Evolutionary conservation across 2,113 vertebrate genomes (phyloP).

Genomic region (Heterochromis multidens): DNA sequence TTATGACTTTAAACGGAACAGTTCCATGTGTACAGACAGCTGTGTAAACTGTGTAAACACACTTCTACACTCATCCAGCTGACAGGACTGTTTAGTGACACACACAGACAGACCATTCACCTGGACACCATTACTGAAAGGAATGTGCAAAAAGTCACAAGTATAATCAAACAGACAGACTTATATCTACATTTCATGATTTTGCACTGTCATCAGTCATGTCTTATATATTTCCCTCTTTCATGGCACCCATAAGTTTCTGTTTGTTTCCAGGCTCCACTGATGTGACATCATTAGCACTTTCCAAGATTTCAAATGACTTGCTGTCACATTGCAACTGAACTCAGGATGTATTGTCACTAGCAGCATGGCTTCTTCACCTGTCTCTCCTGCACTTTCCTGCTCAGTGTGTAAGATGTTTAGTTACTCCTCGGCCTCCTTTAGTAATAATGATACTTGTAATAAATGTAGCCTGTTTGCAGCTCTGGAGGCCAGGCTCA

Average conservation of each 20-base stretch:
- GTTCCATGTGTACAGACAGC: not conserved
- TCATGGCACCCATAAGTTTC: not conserved
- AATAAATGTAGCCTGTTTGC: too few species aligned
- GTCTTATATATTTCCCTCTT: not conserved
- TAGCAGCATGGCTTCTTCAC: too few species aligned
- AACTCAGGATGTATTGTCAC: not conserved
- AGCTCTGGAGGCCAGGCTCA: too few species aligned
- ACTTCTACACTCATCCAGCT: not conserved
- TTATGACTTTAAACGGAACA: accelerated
- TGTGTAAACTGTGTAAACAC: not conserved
- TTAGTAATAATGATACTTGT: too few species aligned
- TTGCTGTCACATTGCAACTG: not conserved
- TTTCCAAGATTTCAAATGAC: not conserved
- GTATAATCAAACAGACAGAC: not conserved
- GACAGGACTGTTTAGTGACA: not conserved
- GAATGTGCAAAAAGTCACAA: not conserved
- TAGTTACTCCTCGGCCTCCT: too few species aligned
- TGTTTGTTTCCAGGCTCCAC: not conserved
- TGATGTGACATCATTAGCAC: not conserved
- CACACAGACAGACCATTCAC: not conserved
- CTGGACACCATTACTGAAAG: not conserved
- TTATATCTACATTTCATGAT: not conserved
- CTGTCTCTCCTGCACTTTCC: too few species aligned
- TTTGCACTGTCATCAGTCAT: not conserved
- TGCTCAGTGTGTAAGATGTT: too few species aligned